phyloP scores from a whole-genome alignment of 2,113 vertebrate species.

The Anarrhichthys ocellatus region DNA sequence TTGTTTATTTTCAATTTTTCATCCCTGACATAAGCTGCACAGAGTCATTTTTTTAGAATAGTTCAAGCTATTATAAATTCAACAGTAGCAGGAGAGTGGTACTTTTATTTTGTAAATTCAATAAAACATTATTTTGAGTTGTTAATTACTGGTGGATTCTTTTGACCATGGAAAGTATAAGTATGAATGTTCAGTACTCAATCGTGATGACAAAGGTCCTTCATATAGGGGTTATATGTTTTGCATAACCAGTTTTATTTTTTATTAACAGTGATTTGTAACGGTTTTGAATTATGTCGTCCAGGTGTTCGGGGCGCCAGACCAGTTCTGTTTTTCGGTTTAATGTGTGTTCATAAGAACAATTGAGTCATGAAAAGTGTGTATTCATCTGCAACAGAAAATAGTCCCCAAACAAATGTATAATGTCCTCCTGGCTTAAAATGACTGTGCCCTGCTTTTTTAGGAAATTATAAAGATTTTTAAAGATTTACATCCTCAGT shows the following conservation, averaged over 20 bases:
- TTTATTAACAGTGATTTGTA: neutral
- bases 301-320: neutral
- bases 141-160: neutral
- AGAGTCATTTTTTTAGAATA: neutral
- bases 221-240: no score
- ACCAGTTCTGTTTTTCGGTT: neutral
- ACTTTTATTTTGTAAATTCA: slow-evolving; percentile 5
- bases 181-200: no score
- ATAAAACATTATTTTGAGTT: neutral
- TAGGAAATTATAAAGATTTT: no score
- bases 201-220: no score
- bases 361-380: neutral
- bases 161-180: neutral
- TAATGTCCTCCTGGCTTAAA: neutral
- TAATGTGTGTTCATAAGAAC: neutral
- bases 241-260: neutral
- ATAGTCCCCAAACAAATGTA: neutral
- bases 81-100: neutral
- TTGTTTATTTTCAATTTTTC: neutral
- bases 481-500: no score
- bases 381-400: neutral
- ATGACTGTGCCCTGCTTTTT: neutral
- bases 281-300: neutral
- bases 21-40: neutral
- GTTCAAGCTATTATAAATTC: neutral